Percentiles rank a stretch among this genome's conserved stretches.
phyloP scores from a whole-genome alignment of 2,797 vertebrate species.

The Siniperca scherzeri region DNA sequence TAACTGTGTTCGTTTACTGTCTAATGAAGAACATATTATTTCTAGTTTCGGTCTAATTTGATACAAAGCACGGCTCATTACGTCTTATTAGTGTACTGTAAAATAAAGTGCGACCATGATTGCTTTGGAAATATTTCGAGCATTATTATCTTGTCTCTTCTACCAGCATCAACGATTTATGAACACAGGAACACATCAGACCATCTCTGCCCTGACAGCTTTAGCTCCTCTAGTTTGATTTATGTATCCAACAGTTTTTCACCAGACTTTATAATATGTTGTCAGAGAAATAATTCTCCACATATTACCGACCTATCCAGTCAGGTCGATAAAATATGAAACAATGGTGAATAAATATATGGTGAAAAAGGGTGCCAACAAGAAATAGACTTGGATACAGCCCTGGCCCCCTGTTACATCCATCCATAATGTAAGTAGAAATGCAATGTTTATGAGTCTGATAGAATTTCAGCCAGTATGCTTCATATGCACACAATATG shows the following conservation, averaged over 20 bases:
- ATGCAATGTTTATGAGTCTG: neutral
- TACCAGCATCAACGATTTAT: slow-evolving; percentile 6
- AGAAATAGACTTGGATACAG: neutral
- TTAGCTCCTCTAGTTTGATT: neutral
- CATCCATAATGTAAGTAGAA: neutral
- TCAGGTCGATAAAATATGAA: neutral
- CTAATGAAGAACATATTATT: too few species aligned
- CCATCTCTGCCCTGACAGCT: neutral
- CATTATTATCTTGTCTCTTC: neutral
- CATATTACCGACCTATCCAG: neutral
- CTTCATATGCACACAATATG: neutral
- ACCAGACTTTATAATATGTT: neutral
- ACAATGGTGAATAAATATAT: neutral
- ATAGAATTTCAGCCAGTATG: neutral
- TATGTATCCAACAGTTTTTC: neutral
- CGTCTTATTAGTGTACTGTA: too few species aligned
- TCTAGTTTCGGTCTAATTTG: too few species aligned
- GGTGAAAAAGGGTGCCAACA: neutral
- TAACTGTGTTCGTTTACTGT: too few species aligned
- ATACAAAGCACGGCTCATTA: too few species aligned
- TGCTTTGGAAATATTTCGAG: slow-evolving; percentile 12
- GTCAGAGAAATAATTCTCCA: neutral
- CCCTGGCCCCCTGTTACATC: neutral
- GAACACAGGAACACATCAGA: neutral
- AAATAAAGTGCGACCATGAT: neutral